phyloP scores from a whole-genome alignment of 53 echinoderm and acorn worm genomes.

The Echinarachnius parma region DNA sequence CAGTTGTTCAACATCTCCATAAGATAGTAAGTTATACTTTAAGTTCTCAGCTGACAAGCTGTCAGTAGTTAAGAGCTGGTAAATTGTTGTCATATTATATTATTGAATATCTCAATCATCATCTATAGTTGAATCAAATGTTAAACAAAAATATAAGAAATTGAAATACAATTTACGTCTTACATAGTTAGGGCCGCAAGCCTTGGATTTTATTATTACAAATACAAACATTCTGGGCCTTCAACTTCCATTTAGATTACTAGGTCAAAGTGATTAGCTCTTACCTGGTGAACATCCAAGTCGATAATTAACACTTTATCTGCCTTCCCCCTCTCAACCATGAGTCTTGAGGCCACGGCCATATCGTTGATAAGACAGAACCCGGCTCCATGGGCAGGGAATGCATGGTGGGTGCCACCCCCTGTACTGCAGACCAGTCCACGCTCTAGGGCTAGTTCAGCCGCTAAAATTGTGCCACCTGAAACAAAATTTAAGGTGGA shows the following conservation, averaged over 20 bases:
- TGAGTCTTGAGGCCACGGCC: conserved; percentile 54
- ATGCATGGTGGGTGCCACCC: conserved; percentile 83
- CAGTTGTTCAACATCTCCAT: no score
- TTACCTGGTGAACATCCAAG: conserved; percentile 83
- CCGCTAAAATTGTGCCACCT: conserved; percentile 68
- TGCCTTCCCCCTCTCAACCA: conserved; percentile 32
- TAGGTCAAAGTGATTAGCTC: no score
- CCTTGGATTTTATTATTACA: neutral
- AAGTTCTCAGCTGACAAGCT: no score
- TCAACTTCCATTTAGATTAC: neutral
- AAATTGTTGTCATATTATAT: no score
- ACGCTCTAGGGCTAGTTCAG: conserved; percentile 51
- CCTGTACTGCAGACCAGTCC: conserved; percentile 67
- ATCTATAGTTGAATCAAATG: no score
- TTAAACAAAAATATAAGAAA: no score
- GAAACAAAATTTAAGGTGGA: no score
- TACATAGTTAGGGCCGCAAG: no score
- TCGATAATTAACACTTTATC: conserved; percentile 58
- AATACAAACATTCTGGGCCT: neutral
- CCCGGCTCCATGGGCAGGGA: conserved; percentile 58
- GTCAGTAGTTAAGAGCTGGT: no score
- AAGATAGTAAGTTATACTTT: no score
- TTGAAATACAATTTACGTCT: no score
- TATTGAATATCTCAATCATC: no score
- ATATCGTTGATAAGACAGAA: conserved; percentile 66